Evolutionary conservation across 1,140 invertebrate species (phyloP).

Genomic region (Pemphigus obesinymphae): DNA sequence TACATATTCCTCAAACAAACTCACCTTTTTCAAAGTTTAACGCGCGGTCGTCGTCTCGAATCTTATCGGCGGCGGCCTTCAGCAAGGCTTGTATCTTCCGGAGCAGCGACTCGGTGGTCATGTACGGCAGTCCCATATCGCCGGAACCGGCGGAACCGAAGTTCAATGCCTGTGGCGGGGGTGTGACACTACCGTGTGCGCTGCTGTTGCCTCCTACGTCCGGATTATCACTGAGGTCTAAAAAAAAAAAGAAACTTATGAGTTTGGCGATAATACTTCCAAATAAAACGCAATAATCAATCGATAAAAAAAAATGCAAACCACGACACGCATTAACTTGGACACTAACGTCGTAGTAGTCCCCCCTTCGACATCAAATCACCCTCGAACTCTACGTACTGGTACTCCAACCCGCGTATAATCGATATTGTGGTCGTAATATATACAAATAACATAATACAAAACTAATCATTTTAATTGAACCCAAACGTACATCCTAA

Average conservation of each 20-base stretch:
- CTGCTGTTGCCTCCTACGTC: slow-evolving; percentile 56
- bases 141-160: slow-evolving; percentile 54
- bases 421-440: background rate
- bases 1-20: slow-evolving; percentile 44
- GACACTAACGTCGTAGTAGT: background rate
- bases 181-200: slow-evolving; percentile 59
- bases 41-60: slow-evolving; percentile 88
- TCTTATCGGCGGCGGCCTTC: slow-evolving; percentile 92
- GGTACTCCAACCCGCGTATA: background rate
- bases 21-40: slow-evolving; percentile 95
- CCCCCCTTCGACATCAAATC: background rate
- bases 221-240: slow-evolving; percentile 62
- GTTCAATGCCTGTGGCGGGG: slow-evolving; percentile 67
- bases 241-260: too few species aligned
- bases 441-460: background rate
- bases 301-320: background rate
- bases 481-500: background rate
- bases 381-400: background rate
- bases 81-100: slow-evolving; percentile 91
- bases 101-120: slow-evolving; percentile 84
- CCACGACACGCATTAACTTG: background rate
- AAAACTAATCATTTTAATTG: slow-evolving; percentile 20
- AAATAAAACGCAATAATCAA: background rate
- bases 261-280: too few species aligned
- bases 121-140: slow-evolving; percentile 52